Evolutionary conservation across 2,888 invertebrate genomes (phyloP).

Genomic region (Ypsolopha sequella): DNA sequence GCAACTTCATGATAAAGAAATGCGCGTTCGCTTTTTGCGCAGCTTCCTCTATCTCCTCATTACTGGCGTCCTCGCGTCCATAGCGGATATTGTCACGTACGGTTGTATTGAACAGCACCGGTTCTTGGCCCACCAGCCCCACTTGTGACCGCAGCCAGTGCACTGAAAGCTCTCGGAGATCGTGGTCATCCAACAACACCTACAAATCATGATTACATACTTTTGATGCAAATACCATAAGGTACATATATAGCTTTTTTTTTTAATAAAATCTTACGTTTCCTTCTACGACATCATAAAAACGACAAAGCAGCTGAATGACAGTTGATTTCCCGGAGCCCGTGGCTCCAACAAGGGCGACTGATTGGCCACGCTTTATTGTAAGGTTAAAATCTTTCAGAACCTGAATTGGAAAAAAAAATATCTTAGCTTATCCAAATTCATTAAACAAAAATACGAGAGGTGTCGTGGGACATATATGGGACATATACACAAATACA

Average conservation of each 20-base stretch:
- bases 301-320: constrained; percentile 82
- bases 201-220: constrained; percentile 18
- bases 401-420: constrained; percentile 38
- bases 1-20: constrained; percentile 79
- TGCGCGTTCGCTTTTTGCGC: constrained; percentile 84
- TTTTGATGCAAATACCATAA: too few relatives aligned
- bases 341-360: constrained; percentile 82
- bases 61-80: constrained; percentile 76
- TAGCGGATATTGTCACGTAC: constrained; percentile 90
- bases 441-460: too few relatives aligned
- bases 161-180: constrained; percentile 80
- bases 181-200: constrained; percentile 75
- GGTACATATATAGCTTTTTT: too few relatives aligned
- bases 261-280: constrained; percentile 55
- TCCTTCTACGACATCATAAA: constrained; percentile 81
- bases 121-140: constrained; percentile 93
- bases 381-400: constrained; percentile 75
- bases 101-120: constrained; percentile 85
- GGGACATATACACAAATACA: too few relatives aligned
- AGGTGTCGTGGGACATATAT: too few relatives aligned
- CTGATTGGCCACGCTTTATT: constrained; percentile 79
- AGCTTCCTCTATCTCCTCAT: constrained; percentile 76
- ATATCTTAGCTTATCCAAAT: too few relatives aligned
- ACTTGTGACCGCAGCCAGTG: constrained; percentile 84
- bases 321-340: constrained; percentile 89